Conservation (phyloP, 1,140 invertebrate species). For the Eueides isabella region DNA sequence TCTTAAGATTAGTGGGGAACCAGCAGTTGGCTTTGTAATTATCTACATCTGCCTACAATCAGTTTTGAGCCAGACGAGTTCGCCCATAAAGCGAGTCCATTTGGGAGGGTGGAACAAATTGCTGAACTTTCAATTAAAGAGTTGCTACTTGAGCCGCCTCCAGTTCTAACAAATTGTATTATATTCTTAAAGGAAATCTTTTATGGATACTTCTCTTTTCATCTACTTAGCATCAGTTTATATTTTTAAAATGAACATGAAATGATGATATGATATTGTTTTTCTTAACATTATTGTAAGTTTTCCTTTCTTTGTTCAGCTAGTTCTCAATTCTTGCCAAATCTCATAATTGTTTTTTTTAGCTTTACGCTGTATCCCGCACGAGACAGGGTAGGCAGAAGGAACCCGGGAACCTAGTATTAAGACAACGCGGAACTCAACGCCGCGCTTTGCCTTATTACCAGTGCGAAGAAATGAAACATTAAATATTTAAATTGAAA, state of each 20-base stretch:
- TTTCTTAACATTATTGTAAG: too few species aligned
- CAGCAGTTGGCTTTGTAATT: slow-evolving; percentile 76
- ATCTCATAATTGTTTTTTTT: too few species aligned
- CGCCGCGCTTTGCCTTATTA: too few species aligned
- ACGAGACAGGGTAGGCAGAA: too few species aligned
- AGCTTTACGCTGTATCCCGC: too few species aligned
- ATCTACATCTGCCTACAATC: slow-evolving; percentile 80
- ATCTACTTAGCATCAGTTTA: not conserved
- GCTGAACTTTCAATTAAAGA: slow-evolving; percentile 82
- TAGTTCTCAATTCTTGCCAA: too few species aligned
- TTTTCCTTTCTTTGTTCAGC: too few species aligned
- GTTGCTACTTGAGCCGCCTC: slow-evolving; percentile 80
- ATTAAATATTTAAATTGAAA: too few species aligned
- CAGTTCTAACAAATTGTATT: slow-evolving; percentile 72
- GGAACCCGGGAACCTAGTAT: too few species aligned
- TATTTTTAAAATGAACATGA: not conserved
- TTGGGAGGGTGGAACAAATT: slow-evolving; percentile 78
- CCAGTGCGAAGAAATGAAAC: too few species aligned
- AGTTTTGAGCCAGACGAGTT: slow-evolving; percentile 79
- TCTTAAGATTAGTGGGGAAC: slow-evolving; percentile 50
- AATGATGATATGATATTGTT: too few species aligned
- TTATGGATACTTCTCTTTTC: slow-evolving; percentile 57
- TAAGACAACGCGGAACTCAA: too few species aligned
- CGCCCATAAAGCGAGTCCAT: slow-evolving; percentile 72
- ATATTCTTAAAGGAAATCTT: slow-evolving; percentile 72